phyloP scores from a whole-genome alignment of 2,797 vertebrate species.

The Garrulus glandarius region DNA sequence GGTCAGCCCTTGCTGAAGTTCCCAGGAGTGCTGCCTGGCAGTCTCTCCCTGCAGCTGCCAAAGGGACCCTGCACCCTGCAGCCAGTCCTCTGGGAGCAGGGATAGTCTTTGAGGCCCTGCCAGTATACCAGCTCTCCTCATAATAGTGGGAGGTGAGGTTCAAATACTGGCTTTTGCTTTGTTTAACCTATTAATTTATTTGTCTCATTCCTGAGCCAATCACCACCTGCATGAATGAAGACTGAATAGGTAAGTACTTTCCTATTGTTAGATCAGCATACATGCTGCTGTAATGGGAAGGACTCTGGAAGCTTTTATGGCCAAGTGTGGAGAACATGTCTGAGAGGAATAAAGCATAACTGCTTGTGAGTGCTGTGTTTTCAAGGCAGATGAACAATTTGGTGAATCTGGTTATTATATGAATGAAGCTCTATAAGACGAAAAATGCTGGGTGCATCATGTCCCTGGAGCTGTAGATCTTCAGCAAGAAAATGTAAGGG shows the following conservation, averaged over 20 bases:
- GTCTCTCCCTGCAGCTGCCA: neutral
- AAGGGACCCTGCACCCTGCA: neutral
- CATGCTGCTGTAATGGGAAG: neutral
- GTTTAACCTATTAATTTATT: neutral
- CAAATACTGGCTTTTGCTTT: neutral
- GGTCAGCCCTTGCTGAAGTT: neutral
- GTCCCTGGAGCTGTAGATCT: neutral
- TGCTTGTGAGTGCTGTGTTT: neutral
- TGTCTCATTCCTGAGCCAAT: neutral
- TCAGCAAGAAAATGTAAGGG: neutral
- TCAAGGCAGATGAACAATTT: neutral
- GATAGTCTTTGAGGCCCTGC: neutral
- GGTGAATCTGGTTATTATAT: neutral
- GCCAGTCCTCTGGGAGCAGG: neutral
- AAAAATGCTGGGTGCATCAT: accelerated
- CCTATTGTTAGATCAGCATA: neutral
- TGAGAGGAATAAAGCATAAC: neutral
- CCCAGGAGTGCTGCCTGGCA: neutral
- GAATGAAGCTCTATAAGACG: neutral
- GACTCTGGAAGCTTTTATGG: neutral
- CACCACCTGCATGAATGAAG: neutral
- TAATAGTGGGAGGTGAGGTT: neutral
- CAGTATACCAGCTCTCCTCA: neutral
- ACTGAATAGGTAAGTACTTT: neutral
- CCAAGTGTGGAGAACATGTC: neutral